These are phyloP conservation scores for Caiman crocodilus DNA, from an alignment of 2,797 vertebrate species.

Conservation along the genomic window DNA sequence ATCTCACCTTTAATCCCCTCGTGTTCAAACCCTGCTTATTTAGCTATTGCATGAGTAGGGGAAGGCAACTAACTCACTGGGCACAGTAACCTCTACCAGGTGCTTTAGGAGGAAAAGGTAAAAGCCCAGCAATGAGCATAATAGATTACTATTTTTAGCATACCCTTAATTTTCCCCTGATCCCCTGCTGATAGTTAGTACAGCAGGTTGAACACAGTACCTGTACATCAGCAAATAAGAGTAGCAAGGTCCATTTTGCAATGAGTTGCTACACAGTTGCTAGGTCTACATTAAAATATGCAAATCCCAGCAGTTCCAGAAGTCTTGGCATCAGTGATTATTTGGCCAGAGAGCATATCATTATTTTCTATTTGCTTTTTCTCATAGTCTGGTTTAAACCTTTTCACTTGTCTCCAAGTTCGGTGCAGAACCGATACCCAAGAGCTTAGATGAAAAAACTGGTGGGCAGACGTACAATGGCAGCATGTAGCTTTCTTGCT, in stretches of 20 bases:
- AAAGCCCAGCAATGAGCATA: background rate
- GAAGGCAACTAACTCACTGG: background rate
- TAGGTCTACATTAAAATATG: background rate
- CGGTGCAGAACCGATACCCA: too few species aligned
- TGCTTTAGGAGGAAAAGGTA: background rate
- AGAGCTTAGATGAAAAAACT: too few species aligned
- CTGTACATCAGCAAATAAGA: background rate
- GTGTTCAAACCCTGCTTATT: too few species aligned
- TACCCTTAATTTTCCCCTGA: background rate
- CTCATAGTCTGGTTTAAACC: background rate
- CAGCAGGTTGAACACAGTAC: accelerated
- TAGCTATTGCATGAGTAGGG: too few species aligned
- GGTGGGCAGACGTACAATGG: background rate
- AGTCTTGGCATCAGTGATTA: background rate
- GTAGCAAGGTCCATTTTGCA: background rate
- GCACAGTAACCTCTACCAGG: background rate
- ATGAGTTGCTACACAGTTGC: too few species aligned
- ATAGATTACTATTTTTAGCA: background rate
- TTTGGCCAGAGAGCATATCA: background rate
- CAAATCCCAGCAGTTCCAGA: background rate
- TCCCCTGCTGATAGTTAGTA: background rate
- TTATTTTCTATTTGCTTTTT: too few species aligned
- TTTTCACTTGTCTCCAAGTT: background rate
- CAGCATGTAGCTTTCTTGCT: too few species aligned
- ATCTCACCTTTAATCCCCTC: too few species aligned